Conservation (phyloP, 2,888 invertebrate genomes). For the Pristionchus arcanus region DNA sequence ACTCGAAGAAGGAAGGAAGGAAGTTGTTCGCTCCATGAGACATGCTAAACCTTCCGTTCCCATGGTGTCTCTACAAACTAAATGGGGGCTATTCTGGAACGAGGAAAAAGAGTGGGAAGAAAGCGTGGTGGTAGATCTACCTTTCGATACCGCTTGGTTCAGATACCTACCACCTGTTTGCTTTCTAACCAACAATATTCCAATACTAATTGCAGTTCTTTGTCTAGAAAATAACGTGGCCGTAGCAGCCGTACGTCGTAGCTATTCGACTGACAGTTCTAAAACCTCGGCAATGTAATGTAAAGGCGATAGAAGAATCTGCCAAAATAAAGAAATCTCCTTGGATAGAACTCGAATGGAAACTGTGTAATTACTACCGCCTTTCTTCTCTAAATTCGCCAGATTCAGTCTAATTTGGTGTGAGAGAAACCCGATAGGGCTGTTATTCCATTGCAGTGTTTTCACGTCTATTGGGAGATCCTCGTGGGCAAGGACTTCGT, state of each 20-base stretch:
- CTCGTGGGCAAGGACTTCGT: background rate
- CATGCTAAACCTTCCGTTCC: slow-evolving; percentile 1
- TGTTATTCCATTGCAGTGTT: slow-evolving; percentile 17
- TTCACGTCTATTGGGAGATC: slow-evolving; percentile 29
- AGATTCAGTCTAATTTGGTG: slow-evolving; percentile 36
- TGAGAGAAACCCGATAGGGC: slow-evolving; percentile 28
- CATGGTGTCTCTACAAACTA: background rate
- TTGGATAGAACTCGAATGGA: background rate
- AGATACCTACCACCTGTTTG: background rate
- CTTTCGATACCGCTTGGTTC: background rate
- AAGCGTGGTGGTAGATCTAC: background rate
- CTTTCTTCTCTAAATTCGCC: background rate
- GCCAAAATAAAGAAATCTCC: background rate
- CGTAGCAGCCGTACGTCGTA: background rate
- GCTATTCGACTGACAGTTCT: background rate
- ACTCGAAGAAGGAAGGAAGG: background rate
- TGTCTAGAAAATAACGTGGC: background rate
- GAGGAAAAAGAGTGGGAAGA: background rate
- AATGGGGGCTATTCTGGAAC: background rate
- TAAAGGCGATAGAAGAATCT: background rate
- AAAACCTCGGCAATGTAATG: background rate
- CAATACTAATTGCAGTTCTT: background rate
- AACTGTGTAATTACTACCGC: slow-evolving; percentile 1
- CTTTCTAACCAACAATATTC: background rate
- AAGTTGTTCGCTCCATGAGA: slow-evolving; percentile 18